Base-by-base conservation (phyloP, 2,888 invertebrate species). In the Tillus elongatus region DNA sequence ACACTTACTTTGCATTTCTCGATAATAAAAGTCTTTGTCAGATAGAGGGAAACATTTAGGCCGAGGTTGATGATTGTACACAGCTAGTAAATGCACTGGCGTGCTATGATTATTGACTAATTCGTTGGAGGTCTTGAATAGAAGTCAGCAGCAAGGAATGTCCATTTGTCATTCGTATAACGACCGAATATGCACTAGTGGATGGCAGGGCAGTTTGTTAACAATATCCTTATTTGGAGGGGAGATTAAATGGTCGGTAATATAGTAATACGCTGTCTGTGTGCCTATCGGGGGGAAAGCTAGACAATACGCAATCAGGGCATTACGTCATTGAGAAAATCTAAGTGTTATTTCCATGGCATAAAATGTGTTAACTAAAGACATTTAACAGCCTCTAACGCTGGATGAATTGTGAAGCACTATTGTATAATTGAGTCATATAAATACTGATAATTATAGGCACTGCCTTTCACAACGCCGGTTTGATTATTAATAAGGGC, bases 271-370 rank as follows among this genome's bases (percentile, higher is more conserved):
- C 49, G 52, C 55, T 53, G 56, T 58, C 52, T 49, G 49, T 48
- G 46, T n/a, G n/a, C n/a, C n/a, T n/a, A n/a, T n/a, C n/a, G n/a
- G n/a, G n/a, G n/a, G n/a, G 52, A 58, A 61, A 57, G 45, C 53
- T 58, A 63, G 61, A 64, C 64, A 64, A 64, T 64, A 58, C 60
- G 60, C 62, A 63, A 65, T 65, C 65, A 65, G 57, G 58, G 60
- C 61, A 64, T 64, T 64, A 64, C 61, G 63, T 60, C 63, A 61
- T 63, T 62, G 57, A 57, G 54, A 55, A 59, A 54, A 52, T 46
- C 53, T 54, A 56, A 58, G 58, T 58, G 57, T 57, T 56, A 51
- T 54, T 56, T 51, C 50, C 51, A 47, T 29, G 27, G 24, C 24
- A 19, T 8, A 19, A n/a, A 19, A 19, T 19, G 24, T 19, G 24